phyloP scores from a whole-genome alignment of 2,797 vertebrate species.

The Pogonophryne albipinna region DNA sequence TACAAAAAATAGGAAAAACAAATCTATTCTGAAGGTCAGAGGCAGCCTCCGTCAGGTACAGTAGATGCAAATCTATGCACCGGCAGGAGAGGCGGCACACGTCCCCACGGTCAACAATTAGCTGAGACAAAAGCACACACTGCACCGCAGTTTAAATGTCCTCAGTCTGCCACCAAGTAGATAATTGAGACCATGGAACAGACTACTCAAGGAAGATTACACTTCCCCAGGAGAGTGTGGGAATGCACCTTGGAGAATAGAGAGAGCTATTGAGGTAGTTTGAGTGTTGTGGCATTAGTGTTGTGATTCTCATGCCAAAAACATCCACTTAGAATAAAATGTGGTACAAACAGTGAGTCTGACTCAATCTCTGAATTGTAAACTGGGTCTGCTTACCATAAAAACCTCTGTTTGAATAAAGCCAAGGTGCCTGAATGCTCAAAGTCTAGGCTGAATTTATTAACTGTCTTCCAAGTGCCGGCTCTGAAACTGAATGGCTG shows the following conservation, averaged over 20 bases:
- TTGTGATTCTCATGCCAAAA: slow-evolving; percentile 65
- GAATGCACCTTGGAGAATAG: slow-evolving; percentile 69
- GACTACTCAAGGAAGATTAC: slow-evolving; percentile 73
- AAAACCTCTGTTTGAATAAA: slow-evolving; percentile 59
- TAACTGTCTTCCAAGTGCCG: slow-evolving; percentile 42
- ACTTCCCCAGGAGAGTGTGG: slow-evolving; percentile 66
- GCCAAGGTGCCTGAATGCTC: slow-evolving; percentile 55
- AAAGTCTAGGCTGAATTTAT: slow-evolving; percentile 46
- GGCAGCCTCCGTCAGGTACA: slow-evolving; percentile 72
- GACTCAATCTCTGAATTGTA: slow-evolving; percentile 50
- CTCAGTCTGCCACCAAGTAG: slow-evolving; percentile 77
- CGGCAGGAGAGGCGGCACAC: slow-evolving; percentile 48
- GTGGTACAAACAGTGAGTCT: slow-evolving; percentile 59
- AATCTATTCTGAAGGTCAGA: slow-evolving; percentile 80
- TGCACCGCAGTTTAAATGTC: slow-evolving; percentile 75
- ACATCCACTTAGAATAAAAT: slow-evolving; percentile 67
- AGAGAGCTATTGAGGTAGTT: slow-evolving; percentile 53
- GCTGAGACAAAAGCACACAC: slow-evolving; percentile 76
- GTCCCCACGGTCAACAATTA: slow-evolving; percentile 81
- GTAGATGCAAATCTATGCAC: slow-evolving; percentile 76
- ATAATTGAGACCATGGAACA: slow-evolving; percentile 80
- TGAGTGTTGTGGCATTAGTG: slow-evolving; percentile 65
- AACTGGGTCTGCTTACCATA: slow-evolving; percentile 47
- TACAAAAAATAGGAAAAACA: slow-evolving; percentile 69
- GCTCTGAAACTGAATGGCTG: slow-evolving; percentile 58